Conservation (phyloP, 2,888 invertebrate genomes). For the Magallana nippona region DNA sequence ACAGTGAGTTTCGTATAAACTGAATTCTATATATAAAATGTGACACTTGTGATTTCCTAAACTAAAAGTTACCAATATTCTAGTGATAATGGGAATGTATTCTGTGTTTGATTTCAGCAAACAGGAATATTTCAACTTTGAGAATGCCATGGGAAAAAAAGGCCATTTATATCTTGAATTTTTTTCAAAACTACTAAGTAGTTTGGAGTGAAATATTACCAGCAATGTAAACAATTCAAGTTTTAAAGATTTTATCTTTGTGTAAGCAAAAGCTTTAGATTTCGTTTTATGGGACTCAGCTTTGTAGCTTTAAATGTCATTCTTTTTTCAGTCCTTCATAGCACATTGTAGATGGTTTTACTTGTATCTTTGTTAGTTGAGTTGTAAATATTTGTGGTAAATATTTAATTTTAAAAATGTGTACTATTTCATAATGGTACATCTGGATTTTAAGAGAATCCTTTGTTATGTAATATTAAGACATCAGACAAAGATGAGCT, state of each 20-base stretch:
- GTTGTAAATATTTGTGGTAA: neutral
- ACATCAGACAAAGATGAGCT: neutral
- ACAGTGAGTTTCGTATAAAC: constrained; percentile 29
- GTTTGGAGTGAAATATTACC: neutral
- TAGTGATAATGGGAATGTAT: neutral
- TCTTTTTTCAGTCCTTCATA: neutral
- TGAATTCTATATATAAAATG: neutral
- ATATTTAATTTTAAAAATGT: neutral
- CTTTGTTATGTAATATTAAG: neutral
- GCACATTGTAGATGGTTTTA: neutral
- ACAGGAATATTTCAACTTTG: neutral
- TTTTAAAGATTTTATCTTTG: neutral
- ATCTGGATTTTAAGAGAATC: neutral
- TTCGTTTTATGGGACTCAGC: neutral
- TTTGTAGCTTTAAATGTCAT: constrained; percentile 15
- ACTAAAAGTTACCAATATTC: neutral
- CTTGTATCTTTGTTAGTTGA: neutral
- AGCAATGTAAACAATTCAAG: neutral
- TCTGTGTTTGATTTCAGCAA: neutral
- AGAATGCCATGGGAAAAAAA: neutral
- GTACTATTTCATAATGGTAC: no score
- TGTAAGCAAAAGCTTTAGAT: no score
- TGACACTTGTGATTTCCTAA: neutral
- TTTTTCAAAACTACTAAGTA: neutral
- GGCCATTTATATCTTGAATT: neutral